These are phyloP conservation scores for Agapornis canus DNA, from an alignment of 2,797 vertebrate genomes.

Conservation along the genomic window DNA sequence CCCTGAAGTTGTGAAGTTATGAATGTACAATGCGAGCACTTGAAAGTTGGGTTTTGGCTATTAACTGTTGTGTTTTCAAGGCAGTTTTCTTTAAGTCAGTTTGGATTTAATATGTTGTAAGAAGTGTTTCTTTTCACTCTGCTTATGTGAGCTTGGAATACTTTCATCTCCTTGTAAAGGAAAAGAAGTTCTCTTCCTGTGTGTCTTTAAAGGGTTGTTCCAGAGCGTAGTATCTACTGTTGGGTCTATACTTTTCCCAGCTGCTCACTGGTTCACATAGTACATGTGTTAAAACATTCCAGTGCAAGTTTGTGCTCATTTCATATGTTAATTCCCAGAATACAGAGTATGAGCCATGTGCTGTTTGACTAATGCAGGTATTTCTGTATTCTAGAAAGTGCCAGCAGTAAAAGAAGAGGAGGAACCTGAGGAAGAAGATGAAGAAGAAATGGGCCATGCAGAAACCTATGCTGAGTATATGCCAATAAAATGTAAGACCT, in stretches of 20 bases:
- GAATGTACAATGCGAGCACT: neutral
- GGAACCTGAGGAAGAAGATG: slow-evolving; percentile 96
- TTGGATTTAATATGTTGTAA: neutral
- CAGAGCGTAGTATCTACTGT: neutral
- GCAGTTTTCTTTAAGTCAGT: neutral
- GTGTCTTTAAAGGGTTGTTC: neutral
- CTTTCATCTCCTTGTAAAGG: neutral
- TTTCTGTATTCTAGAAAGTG: slow-evolving; percentile 81
- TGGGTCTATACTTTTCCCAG: neutral
- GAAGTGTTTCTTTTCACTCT: neutral
- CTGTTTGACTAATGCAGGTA: neutral
- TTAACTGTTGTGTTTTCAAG: neutral
- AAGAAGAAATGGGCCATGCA: slow-evolving; percentile 97
- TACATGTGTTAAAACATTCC: neutral
- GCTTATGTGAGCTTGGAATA: neutral
- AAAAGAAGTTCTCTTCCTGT: neutral
- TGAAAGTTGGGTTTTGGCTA: neutral
- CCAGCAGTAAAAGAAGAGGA: slow-evolving; percentile 92
- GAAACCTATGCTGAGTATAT: slow-evolving; percentile 98
- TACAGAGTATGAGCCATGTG: neutral
- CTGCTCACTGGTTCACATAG: neutral
- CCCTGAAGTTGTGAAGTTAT: neutral
- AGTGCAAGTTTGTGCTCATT: neutral
- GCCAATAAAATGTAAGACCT: slow-evolving; percentile 93
- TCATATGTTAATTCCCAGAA: neutral